Evolutionary conservation across 2,113 vertebrate genomes (phyloP), one percentile per base, ranked within the genome.

Genomic region (Myotis lucifugus): DNA sequence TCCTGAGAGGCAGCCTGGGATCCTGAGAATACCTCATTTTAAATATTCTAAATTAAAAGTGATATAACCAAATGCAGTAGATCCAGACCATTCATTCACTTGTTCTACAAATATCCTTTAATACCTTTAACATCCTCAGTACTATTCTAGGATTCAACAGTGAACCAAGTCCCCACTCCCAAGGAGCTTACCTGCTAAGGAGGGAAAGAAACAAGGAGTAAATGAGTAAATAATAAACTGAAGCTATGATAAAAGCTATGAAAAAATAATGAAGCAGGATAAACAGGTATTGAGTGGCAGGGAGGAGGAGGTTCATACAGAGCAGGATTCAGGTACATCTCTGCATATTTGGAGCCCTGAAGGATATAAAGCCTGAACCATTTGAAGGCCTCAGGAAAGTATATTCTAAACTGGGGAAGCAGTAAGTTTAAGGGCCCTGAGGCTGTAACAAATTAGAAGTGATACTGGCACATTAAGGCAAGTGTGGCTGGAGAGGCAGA

Each of bases 31-130:
- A 59, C n/a, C 81, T 90, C 81, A n/a, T 2, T 23, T 67, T 48
- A 86, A 52, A 50, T 93, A 74, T 46, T 90, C 66, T 86, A 93
- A 90, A 46, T 56, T 64, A 34, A 93, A 82, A 82, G 74, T 69
- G 50, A 42, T 29, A 66, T 56, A 74, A 74, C 5, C 40, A 91
- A 82, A 67, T 76, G 21, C 5, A 61, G 59, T 42, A 86, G 67
- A 17, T 34, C 74, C 76, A 32, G 23, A 64, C 59, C 27, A 54
- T 48, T 61, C n/a, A 50, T 73, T 85, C 19, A 29, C 74, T 82
- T 61, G 7, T 95, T 56, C 69, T 69, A 42, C 18, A 87, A 19
- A 42, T 76, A 52, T 19, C 50, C 42, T 76, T 81, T 34, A 40
- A 85, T 37, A 85, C 54, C 27, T 50, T 69, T 42, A 34, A 29